Percentiles rank a stretch among this genome's conserved stretches.
Conservation (phyloP, 1,140 invertebrate species). For the Delia radicum region DNA sequence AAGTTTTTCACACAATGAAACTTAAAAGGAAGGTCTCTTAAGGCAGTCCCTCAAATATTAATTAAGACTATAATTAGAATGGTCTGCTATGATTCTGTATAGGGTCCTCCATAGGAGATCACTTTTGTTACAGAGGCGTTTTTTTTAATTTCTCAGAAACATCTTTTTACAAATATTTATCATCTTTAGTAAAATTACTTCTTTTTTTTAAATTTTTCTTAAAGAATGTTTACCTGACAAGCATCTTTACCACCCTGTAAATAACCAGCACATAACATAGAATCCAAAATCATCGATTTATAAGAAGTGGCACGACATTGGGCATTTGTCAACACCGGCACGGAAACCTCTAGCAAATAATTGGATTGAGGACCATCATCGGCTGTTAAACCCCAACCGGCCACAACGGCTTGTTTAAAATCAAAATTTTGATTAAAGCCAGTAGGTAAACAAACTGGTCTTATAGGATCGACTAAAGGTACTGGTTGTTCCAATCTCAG, state of each 20-base stretch:
- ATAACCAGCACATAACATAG: slow-evolving; percentile 88
- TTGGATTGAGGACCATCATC: slow-evolving; percentile 83
- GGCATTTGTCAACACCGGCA: slow-evolving; percentile 89
- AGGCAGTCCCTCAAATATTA: too few relatives aligned
- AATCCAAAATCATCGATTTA: slow-evolving; percentile 85
- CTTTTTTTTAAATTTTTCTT: neutral
- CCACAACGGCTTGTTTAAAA: slow-evolving; percentile 70
- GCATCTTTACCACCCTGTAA: slow-evolving; percentile 86
- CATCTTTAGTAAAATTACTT: too few relatives aligned
- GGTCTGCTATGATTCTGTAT: too few relatives aligned
- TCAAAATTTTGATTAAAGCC: slow-evolving; percentile 42
- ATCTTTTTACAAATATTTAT: too few relatives aligned
- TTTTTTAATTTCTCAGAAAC: too few relatives aligned
- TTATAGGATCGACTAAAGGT: slow-evolving; percentile 74
- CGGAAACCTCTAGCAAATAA: slow-evolving; percentile 75
- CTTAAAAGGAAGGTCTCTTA: too few relatives aligned
- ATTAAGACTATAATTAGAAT: too few relatives aligned
- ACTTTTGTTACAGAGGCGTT: too few relatives aligned
- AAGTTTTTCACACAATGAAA: too few relatives aligned
- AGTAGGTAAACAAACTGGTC: slow-evolving; percentile 80
- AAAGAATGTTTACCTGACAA: slow-evolving; percentile 70
- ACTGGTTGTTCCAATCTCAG: slow-evolving; percentile 63
- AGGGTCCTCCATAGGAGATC: too few relatives aligned
- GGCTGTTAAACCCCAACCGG: slow-evolving; percentile 85
- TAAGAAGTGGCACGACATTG: slow-evolving; percentile 82